Evolutionary conservation across 2,888 invertebrate species (phyloP).

Genomic region (Nymphalis c-album): DNA sequence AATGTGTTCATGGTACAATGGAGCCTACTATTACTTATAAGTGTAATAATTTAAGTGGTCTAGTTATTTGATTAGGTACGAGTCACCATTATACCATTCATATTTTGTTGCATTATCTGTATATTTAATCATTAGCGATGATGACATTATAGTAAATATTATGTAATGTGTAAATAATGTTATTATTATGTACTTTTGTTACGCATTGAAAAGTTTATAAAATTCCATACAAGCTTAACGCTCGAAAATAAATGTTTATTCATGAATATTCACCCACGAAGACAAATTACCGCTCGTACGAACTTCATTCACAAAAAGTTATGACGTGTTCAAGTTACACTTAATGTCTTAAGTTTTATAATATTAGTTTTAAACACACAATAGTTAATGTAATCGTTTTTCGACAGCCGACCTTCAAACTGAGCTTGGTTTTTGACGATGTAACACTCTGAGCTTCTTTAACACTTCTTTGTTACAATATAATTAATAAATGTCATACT

Average conservation of each 20-base stretch:
- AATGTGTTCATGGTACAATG: no score
- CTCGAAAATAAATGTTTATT: constrained; percentile 12
- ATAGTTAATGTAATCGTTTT: constrained; percentile 11
- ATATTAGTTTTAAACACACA: constrained; percentile 28
- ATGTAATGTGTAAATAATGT: background rate
- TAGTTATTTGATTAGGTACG: no score
- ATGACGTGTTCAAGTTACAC: constrained; percentile 26
- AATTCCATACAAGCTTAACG: constrained; percentile 17
- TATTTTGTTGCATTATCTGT: no score
- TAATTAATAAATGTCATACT: no score
- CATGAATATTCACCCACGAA: constrained; percentile 16
- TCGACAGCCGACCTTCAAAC: background rate
- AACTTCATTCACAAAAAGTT: constrained; percentile 23
- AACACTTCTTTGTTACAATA: no score
- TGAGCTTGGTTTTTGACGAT: background rate
- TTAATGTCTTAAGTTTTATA: constrained; percentile 20
- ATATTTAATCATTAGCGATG: no score
- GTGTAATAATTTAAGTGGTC: no score
- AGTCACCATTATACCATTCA: no score
- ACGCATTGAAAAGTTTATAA: constrained; percentile 10
- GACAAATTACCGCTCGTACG: constrained; percentile 23
- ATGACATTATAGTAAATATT: no score
- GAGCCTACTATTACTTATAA: no score
- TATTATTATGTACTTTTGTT: background rate
- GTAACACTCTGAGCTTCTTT: background rate